phyloP scores from a whole-genome alignment of 2,113 vertebrate species.

The Scortum barcoo region DNA sequence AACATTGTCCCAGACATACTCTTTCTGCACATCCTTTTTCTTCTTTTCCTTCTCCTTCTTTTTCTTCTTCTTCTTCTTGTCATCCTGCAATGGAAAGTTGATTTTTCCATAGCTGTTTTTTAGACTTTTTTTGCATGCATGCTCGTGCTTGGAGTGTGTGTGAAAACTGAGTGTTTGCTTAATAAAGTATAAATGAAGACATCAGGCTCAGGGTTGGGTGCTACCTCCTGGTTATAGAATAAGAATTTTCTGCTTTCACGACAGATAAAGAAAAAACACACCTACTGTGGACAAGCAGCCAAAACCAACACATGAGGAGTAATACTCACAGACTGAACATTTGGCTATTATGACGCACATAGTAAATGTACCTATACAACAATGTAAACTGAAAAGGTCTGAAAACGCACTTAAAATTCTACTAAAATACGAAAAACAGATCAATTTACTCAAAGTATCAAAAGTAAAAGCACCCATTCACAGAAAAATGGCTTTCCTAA shows the following conservation, averaged over 20 bases:
- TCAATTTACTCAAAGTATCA: too few species aligned
- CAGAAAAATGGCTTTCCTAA: too few species aligned
- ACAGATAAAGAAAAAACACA: not conserved
- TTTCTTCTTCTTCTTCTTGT: constrained; percentile 71
- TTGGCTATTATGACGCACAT: not conserved
- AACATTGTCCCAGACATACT: constrained; percentile 31
- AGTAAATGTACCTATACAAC: too few species aligned
- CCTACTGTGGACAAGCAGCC: not conserved
- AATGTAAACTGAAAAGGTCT: too few species aligned
- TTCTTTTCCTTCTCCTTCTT: constrained; percentile 52
- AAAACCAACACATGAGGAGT: not conserved
- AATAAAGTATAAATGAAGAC: not conserved
- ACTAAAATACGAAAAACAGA: too few species aligned
- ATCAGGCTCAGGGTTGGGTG: not conserved
- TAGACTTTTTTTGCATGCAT: fast-evolving
- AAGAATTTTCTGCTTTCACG: not conserved
- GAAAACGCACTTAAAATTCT: too few species aligned
- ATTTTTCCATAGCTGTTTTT: not conserved
- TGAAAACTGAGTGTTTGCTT: not conserved
- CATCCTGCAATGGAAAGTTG: constrained; percentile 52
- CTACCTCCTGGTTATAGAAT: not conserved
- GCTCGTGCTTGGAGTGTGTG: not conserved
- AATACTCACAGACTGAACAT: not conserved
- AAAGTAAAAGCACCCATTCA: too few species aligned
- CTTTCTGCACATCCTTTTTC: constrained; percentile 26